Conservation (phyloP, 2,888 invertebrate genomes). For the Glaucopsyche alexis region DNA sequence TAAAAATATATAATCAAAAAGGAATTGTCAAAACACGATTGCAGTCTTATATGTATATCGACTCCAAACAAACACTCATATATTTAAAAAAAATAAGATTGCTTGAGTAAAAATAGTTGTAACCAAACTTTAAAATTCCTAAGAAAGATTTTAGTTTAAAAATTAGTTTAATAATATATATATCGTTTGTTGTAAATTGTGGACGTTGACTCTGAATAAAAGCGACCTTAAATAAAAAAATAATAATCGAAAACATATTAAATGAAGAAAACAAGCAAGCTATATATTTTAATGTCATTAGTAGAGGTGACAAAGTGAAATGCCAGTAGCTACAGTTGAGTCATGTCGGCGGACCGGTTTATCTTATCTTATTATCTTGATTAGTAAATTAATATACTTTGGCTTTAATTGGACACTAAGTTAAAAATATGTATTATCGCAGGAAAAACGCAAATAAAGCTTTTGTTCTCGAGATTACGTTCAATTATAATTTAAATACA, state of each 20-base stretch:
- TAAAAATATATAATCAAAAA: too few species aligned
- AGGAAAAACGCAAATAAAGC: slow-evolving; percentile 30
- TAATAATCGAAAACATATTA: not conserved
- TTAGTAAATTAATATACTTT: slow-evolving; percentile 58
- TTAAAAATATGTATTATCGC: slow-evolving; percentile 48
- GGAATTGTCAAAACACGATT: too few species aligned
- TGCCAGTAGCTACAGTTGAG: slow-evolving; percentile 41
- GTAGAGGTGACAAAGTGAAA: slow-evolving; percentile 44
- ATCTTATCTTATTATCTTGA: slow-evolving; percentile 45
- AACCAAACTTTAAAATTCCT: too few species aligned
- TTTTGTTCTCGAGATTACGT: slow-evolving; percentile 26
- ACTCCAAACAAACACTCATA: too few species aligned
- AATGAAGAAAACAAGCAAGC: not conserved
- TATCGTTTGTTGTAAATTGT: too few species aligned
- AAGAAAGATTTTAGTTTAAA: too few species aligned
- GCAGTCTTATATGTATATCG: too few species aligned
- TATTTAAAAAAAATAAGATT: too few species aligned
- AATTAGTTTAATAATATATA: too few species aligned
- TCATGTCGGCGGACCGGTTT: slow-evolving; percentile 45
- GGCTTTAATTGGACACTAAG: slow-evolving; percentile 58
- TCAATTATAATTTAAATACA: not conserved
- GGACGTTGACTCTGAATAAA: too few species aligned
- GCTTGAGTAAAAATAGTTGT: too few species aligned
- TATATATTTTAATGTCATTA: slow-evolving; percentile 24
- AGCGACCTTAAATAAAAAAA: not conserved